Percentiles rank a stretch among this genome's conserved stretches.
Conservation (phyloP, 2,888 invertebrate genomes). For the Theodoxus fluviatilis region DNA sequence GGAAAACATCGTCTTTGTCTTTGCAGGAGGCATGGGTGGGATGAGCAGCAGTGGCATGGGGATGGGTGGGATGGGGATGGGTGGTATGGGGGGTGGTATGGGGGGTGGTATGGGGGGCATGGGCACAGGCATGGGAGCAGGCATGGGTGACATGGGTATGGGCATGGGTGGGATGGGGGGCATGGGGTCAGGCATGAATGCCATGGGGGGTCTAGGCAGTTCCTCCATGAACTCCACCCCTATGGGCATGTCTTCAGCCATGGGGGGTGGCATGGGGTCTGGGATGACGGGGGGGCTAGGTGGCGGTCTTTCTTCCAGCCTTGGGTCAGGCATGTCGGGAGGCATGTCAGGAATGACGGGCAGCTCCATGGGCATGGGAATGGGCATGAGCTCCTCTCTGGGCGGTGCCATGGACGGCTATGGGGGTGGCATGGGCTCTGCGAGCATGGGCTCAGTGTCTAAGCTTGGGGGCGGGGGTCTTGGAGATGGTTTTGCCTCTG, state of each 20-base stretch:
- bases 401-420: no score
- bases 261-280: constrained; percentile 40
- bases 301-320: no score
- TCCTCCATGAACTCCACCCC: constrained; percentile 34
- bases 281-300: constrained; percentile 36
- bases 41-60: constrained; percentile 26
- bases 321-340: constrained; percentile 28
- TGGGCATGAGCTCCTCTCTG: constrained; percentile 29
- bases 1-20: no score
- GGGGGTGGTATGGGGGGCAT: constrained; percentile 29
- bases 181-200: constrained; percentile 32
- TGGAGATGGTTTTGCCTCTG: no score
- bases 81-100: constrained; percentile 36
- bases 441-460: no score
- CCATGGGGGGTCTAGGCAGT: constrained; percentile 34
- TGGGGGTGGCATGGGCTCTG: no score
- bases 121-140: constrained; percentile 30
- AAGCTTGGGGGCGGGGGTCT: no score
- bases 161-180: constrained; percentile 36
- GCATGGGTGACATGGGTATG: constrained; percentile 31
- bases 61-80: constrained; percentile 49
- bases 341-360: constrained; percentile 28
- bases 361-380: constrained; percentile 25
- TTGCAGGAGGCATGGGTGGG: no score
- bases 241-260: constrained; percentile 31